These are phyloP conservation scores for Hyles lineata DNA, from an alignment of 2,888 invertebrate species.

Conservation along the genomic window DNA sequence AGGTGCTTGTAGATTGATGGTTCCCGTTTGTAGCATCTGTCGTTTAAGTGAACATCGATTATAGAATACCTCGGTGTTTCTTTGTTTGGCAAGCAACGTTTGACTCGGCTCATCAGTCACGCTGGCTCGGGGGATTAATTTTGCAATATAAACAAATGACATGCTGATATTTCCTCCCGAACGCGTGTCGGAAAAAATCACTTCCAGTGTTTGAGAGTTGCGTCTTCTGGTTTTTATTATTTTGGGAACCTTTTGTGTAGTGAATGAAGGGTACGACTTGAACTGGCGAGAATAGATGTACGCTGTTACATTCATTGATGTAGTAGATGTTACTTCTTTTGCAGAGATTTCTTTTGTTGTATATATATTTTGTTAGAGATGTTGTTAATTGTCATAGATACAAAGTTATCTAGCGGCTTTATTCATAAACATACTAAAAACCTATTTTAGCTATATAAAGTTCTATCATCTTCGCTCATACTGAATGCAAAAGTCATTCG, in stretches of 20 bases:
- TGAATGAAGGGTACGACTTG: background rate
- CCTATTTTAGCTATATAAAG: too few species aligned
- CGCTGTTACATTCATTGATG: background rate
- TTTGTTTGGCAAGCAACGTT: conserved; percentile 75
- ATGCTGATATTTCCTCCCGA: conserved; percentile 64
- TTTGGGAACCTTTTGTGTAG: conserved; percentile 35
- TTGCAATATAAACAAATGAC: conserved; percentile 76
- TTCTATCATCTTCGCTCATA: too few species aligned
- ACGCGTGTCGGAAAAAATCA: conserved; percentile 51
- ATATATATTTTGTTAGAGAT: too few species aligned
- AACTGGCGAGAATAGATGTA: background rate
- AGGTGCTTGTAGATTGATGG: conserved; percentile 75
- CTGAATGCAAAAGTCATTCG: too few species aligned
- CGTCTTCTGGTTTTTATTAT: background rate
- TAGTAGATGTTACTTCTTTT: too few species aligned
- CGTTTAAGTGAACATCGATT: conserved; percentile 83
- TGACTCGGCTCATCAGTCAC: conserved; percentile 75
- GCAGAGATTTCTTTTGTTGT: too few species aligned
- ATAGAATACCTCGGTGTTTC: conserved; percentile 78
- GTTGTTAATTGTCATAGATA: too few species aligned
- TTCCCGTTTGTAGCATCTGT: conserved; percentile 83
- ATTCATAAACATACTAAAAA: too few species aligned
- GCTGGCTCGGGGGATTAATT: conserved; percentile 68
- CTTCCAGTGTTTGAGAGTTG: background rate
- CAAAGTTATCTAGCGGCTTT: too few species aligned